phyloP scores from a whole-genome alignment of 2,113 vertebrate species.

The Cyprinodon brontotheroides region DNA sequence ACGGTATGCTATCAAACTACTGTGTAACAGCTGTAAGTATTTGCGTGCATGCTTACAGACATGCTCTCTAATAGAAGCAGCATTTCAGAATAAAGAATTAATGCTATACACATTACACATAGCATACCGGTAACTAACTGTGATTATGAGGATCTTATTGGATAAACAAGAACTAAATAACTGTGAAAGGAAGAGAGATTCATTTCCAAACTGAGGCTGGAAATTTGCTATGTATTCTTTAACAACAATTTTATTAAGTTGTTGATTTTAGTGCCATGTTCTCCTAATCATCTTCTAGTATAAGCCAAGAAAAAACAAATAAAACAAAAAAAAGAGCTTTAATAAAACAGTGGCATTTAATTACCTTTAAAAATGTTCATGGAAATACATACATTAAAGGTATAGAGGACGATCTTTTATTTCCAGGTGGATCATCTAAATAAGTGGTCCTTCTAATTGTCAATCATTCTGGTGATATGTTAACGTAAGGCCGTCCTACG shows the following conservation, averaged over 20 bases:
- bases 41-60: not conserved
- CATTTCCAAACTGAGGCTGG: slow-evolving; percentile 2
- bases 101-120: slow-evolving; percentile 1
- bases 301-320: not conserved
- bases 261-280: slow-evolving; percentile 16
- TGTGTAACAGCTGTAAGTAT: slow-evolving; percentile 45
- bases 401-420: too few species aligned
- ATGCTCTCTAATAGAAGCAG: not conserved
- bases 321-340: not conserved
- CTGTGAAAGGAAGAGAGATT: not conserved
- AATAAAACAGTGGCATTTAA: not conserved
- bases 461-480: too few species aligned
- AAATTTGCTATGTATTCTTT: slow-evolving; percentile 1
- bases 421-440: too few species aligned
- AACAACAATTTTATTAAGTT: not conserved
- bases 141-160: slow-evolving; percentile 14
- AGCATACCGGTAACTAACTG: slow-evolving; percentile 2
- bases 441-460: too few species aligned
- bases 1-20: slow-evolving; percentile 59
- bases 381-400: too few species aligned
- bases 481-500: too few species aligned
- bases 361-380: too few species aligned
- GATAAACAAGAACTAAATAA: not conserved
- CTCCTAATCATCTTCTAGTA: slow-evolving; percentile 7
- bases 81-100: not conserved